Conservation (phyloP, 37 sponge, comb jelly and placozoan genomes). For the Geodia barretti region DNA sequence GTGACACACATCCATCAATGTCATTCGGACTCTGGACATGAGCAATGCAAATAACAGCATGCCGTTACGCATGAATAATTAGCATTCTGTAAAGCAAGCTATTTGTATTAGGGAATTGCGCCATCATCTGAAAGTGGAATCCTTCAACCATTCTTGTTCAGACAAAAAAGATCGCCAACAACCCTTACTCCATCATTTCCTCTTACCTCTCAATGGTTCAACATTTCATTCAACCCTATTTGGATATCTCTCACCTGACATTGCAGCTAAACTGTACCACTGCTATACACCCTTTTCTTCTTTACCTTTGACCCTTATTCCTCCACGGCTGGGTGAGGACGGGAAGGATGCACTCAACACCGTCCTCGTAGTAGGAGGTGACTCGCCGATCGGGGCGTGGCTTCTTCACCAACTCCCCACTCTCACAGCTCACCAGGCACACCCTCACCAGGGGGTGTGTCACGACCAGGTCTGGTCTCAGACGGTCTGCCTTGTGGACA, state of each 20-base stretch:
- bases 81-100: too few species aligned
- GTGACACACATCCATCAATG: too few species aligned
- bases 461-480: conserved; percentile 55
- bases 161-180: too few species aligned
- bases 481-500: conserved; percentile 51
- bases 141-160: too few species aligned
- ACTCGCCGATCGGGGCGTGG: conserved; percentile 46
- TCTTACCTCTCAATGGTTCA: too few species aligned
- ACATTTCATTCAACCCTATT: too few species aligned
- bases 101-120: too few species aligned
- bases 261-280: not conserved
- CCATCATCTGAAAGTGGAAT: too few species aligned
- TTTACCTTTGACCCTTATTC: conserved; percentile 16
- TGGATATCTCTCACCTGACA: not conserved
- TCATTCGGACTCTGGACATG: too few species aligned
- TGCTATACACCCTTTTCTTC: not conserved
- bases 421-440: conserved; percentile 40
- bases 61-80: too few species aligned
- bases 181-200: too few species aligned
- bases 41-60: too few species aligned
- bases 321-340: conserved; percentile 68
- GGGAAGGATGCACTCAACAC: conserved; percentile 84
- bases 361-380: conserved; percentile 82
- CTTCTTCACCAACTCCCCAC: conserved; percentile 53
- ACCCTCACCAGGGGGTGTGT: conserved; percentile 73